Conservation (phyloP, 2,797 vertebrate genomes). For the Buphagus erythrorhynchus region DNA sequence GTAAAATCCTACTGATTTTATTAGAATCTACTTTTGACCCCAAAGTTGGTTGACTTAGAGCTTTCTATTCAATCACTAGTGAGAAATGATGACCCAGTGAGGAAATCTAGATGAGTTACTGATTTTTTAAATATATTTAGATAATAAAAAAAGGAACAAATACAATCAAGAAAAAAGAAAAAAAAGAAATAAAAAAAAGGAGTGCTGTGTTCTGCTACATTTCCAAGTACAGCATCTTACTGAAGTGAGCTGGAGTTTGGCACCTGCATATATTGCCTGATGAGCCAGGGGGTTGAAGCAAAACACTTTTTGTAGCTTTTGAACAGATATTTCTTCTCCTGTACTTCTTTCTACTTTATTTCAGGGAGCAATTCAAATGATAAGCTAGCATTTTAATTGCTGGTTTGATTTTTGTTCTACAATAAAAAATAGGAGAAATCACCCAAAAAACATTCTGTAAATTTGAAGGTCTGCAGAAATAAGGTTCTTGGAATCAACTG, state of each 20-base stretch:
- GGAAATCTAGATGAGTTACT: not conserved
- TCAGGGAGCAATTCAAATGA: not conserved
- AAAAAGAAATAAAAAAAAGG: no score
- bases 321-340: not conserved
- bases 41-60: not conserved
- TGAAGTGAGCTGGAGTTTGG: not conserved
- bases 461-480: not conserved
- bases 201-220: not conserved
- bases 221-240: not conserved
- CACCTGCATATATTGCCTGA: not conserved
- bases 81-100: not conserved
- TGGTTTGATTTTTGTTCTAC: not conserved
- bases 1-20: not conserved
- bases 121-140: not conserved
- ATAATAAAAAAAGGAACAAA: not conserved
- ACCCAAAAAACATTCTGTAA: not conserved
- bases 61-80: not conserved
- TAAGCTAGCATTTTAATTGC: not conserved
- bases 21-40: not conserved
- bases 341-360: not conserved
- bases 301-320: not conserved
- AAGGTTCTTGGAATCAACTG: not conserved
- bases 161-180: not conserved
- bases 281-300: not conserved
- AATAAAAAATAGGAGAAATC: not conserved